These are phyloP conservation scores for Pristionchus mayeri DNA, from an alignment of 2,888 invertebrate species.

Conservation along the genomic window DNA sequence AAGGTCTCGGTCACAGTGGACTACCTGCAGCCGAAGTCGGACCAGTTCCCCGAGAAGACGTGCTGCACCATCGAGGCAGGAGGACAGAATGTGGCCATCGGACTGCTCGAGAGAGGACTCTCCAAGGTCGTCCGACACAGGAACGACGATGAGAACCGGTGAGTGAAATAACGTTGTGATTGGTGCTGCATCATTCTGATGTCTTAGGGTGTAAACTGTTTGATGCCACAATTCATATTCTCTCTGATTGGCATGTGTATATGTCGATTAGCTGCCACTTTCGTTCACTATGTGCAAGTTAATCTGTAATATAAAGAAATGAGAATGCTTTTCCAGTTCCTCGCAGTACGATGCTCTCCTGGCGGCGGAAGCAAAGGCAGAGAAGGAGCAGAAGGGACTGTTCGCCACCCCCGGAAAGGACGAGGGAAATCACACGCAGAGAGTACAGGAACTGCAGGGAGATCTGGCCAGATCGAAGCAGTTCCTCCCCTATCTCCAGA, in stretches of 20 bases:
- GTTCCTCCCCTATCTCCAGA: slow-evolving; percentile 92
- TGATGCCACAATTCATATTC: too few species aligned
- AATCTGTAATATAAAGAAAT: neutral
- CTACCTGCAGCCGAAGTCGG: slow-evolving; percentile 94
- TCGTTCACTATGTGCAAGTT: neutral
- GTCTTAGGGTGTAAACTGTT: too few species aligned
- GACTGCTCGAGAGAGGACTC: slow-evolving; percentile 83
- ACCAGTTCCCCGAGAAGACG: slow-evolving; percentile 91
- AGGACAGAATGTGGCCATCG: slow-evolving; percentile 89
- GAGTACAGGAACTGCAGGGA: slow-evolving; percentile 70
- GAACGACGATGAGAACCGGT: slow-evolving; percentile 85
- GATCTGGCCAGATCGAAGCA: slow-evolving; percentile 79
- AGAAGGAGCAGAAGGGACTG: slow-evolving; percentile 87
- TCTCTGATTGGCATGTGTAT: too few species aligned
- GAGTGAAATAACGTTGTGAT: neutral
- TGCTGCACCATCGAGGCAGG: slow-evolving; percentile 93
- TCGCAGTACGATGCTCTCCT: slow-evolving; percentile 92
- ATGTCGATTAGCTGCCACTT: too few species aligned
- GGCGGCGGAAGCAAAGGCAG: slow-evolving; percentile 93
- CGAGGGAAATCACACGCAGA: slow-evolving; percentile 51
- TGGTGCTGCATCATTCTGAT: neutral
- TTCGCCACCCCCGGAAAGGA: slow-evolving; percentile 83
- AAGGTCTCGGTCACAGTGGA: slow-evolving; percentile 89
- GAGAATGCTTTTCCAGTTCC: slow-evolving; percentile 82
- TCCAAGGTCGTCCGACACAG: slow-evolving; percentile 93